These are phyloP conservation scores for Odocoileus virginianus DNA, from an alignment of 2,113 vertebrate species.

Conservation along the genomic window DNA sequence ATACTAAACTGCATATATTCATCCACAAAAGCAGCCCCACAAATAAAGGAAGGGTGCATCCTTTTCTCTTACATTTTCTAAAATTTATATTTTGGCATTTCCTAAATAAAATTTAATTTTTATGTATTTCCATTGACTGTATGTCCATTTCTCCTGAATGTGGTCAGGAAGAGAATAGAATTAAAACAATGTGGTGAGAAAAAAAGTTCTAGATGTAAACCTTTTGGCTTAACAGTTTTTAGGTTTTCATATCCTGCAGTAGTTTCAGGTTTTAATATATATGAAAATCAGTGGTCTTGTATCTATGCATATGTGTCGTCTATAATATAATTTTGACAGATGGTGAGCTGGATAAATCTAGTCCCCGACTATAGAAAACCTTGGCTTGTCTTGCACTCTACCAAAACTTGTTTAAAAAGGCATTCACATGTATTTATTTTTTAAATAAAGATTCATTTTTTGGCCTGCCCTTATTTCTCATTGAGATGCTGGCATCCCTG, in stretches of 20 bases:
- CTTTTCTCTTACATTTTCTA: not conserved
- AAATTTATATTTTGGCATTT: not conserved
- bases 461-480: conserved; percentile 76
- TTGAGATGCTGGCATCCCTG: conserved; percentile 74
- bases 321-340: conserved; percentile 91
- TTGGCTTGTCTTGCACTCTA: conserved; percentile 80
- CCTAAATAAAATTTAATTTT: not conserved
- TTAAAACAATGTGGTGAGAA: conserved; percentile 58
- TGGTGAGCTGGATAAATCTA: conserved; percentile 84
- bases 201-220: conserved; percentile 83
- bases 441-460: conserved; percentile 77
- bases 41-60: accelerated
- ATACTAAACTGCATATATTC: not conserved
- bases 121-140: not conserved
- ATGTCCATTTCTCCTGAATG: not conserved
- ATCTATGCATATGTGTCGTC: conserved; percentile 89
- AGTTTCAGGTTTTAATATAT: conserved; percentile 97
- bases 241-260: conserved; percentile 88
- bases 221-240: conserved; percentile 81
- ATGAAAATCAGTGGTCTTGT: conserved; percentile 96
- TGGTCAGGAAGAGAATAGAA: conserved; percentile 56
- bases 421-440: conserved; percentile 79
- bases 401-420: conserved; percentile 83
- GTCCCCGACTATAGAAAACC: conserved; percentile 81
- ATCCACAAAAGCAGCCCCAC: not conserved